These are phyloP conservation scores for Hypercompe scribonia DNA, from an alignment of 2,888 invertebrate genomes.

Conservation along the genomic window DNA sequence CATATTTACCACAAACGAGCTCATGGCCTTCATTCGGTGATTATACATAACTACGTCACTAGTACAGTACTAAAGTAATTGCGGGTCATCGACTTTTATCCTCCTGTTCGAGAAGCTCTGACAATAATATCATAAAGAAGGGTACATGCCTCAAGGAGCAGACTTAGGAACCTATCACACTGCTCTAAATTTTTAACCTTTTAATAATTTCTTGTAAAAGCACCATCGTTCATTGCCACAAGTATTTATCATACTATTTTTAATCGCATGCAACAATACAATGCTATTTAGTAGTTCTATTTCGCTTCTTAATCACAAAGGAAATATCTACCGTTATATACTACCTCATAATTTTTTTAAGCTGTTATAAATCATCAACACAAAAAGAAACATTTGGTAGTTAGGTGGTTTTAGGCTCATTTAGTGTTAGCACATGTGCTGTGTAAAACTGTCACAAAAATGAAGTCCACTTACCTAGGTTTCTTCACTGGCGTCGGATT, in stretches of 20 bases:
- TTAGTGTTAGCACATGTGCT: not conserved
- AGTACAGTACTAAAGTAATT: not conserved
- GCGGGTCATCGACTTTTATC: not conserved
- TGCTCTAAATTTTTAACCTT: not conserved
- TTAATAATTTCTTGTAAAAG: not conserved
- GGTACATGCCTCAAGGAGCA: not conserved
- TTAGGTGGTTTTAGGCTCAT: not conserved
- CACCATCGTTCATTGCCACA: not conserved
- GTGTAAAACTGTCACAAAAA: conserved; percentile 18
- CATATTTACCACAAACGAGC: not conserved
- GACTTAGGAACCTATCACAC: not conserved
- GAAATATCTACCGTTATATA: not conserved
- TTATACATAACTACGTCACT: not conserved
- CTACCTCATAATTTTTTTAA: not conserved
- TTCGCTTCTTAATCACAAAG: not conserved
- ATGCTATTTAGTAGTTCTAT: not conserved
- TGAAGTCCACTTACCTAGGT: conserved; percentile 68
- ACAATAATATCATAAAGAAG: not conserved
- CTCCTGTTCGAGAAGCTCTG: not conserved
- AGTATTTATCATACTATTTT: not conserved
- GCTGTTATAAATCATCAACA: not conserved
- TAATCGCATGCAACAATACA: not conserved
- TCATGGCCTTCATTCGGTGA: not conserved
- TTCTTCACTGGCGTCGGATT: conserved; percentile 57
- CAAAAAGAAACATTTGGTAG: not conserved